These are phyloP conservation scores for Drosophila tanythrix DNA, from an alignment of 2,888 invertebrate genomes.

Conservation along the genomic window DNA sequence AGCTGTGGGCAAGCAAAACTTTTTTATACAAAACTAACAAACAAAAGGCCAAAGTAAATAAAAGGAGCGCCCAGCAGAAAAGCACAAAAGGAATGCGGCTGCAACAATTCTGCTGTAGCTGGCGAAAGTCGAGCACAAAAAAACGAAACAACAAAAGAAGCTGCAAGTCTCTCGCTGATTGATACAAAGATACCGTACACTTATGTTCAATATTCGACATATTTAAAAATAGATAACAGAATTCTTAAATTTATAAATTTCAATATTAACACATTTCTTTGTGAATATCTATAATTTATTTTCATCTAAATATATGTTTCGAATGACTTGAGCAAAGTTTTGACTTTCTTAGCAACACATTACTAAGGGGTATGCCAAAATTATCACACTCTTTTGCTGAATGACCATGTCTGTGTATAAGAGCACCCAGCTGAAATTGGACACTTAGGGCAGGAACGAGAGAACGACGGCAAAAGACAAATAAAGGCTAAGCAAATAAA, in stretches of 20 bases:
- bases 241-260: background rate
- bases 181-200: background rate
- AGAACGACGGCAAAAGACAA: constrained; percentile 63
- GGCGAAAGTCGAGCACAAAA: constrained; percentile 39
- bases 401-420: constrained; percentile 29
- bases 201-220: too few species aligned
- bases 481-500: constrained; percentile 78
- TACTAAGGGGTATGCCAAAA: constrained; percentile 28
- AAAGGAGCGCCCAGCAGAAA: constrained; percentile 46
- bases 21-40: constrained; percentile 71
- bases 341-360: background rate
- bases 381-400: constrained; percentile 52
- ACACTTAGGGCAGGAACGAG: constrained; percentile 52
- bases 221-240: background rate
- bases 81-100: constrained; percentile 48
- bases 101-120: constrained; percentile 48
- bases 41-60: constrained; percentile 75
- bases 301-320: background rate
- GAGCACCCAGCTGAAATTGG: constrained; percentile 59
- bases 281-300: background rate
- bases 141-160: constrained; percentile 32
- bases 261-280: background rate
- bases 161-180: background rate
- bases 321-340: background rate
- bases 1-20: constrained; percentile 54